Evolutionary conservation across 2,113 vertebrate genomes (phyloP), one percentile per base, ranked within the genome.

Genomic region (Lampris megalopsis): DNA sequence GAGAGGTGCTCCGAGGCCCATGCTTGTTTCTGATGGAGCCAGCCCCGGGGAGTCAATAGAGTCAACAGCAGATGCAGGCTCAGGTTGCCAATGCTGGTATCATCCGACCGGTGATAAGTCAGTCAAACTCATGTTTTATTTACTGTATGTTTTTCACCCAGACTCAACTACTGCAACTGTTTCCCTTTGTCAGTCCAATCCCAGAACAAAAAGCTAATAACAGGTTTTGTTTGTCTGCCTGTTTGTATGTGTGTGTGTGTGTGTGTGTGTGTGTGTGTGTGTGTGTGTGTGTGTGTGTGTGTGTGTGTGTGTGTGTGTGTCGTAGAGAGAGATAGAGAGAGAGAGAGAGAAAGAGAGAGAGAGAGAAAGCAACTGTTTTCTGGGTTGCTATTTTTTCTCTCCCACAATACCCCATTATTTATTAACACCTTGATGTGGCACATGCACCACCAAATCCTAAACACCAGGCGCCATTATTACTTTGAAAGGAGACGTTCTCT

Each of bases 11-110:
- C 56, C 83, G 74, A 64, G 71, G 66, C 63, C 64, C 45, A 62
- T 57, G 60, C 43, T 63, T 78, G 69, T 77, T 87, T 82, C 52
- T 71, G 67, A 66, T 57, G 63, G 81, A 83, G 74, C 74, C 65
- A 63, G 63, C 84, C 82, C 75, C 1, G n/a, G 65, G 86, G 89
- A 88, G 74, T 80, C 81, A 86, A 82, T 80, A 84, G 75, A 52
- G 9, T 63, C 45, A 67, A 24, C 84, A 81, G 91, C 85, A 75
- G 86, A 91, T 91, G 81, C 63, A 81, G 24, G 24, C 77, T 86
- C 49, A 81, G 71, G 84, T 86, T 84, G 40, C 68, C 81, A 71
- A 67, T 76, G 76, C 64, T 83, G 63, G 78, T 79, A 79, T 86
- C 69, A 74, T 81, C n/a, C 63, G 0, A n/a, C 72, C 66, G 58